Conservation (phyloP, 1,140 invertebrate species). For the Ylistrum balloti region DNA sequence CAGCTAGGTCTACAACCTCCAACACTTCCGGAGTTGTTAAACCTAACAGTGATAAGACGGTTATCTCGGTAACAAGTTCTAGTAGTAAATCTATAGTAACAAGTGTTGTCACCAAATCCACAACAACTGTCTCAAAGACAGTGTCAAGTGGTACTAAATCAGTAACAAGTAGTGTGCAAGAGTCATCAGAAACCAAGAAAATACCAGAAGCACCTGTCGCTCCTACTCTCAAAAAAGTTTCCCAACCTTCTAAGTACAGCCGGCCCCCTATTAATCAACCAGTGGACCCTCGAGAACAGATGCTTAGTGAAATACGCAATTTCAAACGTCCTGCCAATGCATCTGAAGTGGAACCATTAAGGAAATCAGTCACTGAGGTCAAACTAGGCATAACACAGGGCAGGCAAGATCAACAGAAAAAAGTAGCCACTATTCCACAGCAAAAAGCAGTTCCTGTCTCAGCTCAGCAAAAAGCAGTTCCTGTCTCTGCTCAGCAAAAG, state of each 20-base stretch:
- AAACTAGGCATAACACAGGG: not conserved
- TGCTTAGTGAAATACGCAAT: not conserved
- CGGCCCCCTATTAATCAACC: not conserved
- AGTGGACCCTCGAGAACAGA: not conserved
- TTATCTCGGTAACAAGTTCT: not conserved
- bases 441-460: conserved; percentile 15
- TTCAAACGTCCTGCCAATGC: not conserved
- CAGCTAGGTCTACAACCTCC: not conserved
- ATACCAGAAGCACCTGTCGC: not conserved
- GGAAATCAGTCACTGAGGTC: not conserved
- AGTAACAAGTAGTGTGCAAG: not conserved
- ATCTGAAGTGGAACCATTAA: not conserved
- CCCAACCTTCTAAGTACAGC: conserved; percentile 22
- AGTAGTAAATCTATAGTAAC: not conserved
- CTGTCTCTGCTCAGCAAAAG: not conserved
- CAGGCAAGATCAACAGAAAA: not conserved
- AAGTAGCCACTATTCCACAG: not conserved
- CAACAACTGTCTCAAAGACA: not conserved
- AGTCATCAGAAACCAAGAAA: not conserved
- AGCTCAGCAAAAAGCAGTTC: not conserved
- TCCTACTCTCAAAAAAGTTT: not conserved
- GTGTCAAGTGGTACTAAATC: not conserved
- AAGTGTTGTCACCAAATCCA: not conserved
- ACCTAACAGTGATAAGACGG: not conserved
- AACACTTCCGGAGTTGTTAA: not conserved